Percentiles rank a stretch among this genome's conserved stretches.
Conservation (phyloP, 2,113 vertebrate genomes). For the Ceyx margarethae region DNA sequence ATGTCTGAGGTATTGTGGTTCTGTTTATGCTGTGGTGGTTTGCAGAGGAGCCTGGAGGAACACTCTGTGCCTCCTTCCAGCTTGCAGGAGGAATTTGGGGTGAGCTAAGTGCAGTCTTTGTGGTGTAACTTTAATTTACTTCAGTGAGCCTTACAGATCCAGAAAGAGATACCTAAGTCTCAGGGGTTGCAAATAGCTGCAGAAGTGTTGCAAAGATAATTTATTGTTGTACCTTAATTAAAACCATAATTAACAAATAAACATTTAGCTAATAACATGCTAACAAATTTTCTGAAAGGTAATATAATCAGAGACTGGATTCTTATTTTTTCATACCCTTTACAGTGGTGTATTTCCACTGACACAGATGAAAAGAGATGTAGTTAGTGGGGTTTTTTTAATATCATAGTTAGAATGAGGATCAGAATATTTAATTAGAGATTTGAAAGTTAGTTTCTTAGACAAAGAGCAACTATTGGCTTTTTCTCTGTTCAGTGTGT, state of each 20-base stretch:
- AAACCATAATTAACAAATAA: conserved; percentile 66
- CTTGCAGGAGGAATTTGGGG: conserved; percentile 45
- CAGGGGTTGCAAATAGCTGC: conserved; percentile 42
- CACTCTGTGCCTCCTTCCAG: not conserved
- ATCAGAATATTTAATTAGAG: not conserved
- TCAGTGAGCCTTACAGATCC: conserved; percentile 59
- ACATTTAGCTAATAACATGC: conserved; percentile 55
- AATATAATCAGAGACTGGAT: conserved; percentile 42
- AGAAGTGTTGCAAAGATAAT: conserved; percentile 47
- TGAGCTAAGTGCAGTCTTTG: conserved; percentile 31
- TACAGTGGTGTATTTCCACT: not conserved
- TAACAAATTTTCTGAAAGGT: conserved; percentile 55
- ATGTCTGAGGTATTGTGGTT: not conserved
- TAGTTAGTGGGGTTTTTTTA: not conserved
- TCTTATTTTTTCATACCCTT: not conserved
- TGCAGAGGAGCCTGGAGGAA: conserved; percentile 19
- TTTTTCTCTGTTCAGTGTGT: not conserved
- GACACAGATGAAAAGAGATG: not conserved
- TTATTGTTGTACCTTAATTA: conserved; percentile 59
- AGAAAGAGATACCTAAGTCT: conserved; percentile 53
- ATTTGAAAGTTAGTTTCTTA: not conserved
- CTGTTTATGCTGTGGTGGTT: not conserved
- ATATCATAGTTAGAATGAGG: not conserved
- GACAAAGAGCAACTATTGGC: not conserved
- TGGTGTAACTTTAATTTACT: conserved; percentile 57